Conservation (phyloP, 1,140 invertebrate genomes). For the Aphelenchoides besseyi region DNA sequence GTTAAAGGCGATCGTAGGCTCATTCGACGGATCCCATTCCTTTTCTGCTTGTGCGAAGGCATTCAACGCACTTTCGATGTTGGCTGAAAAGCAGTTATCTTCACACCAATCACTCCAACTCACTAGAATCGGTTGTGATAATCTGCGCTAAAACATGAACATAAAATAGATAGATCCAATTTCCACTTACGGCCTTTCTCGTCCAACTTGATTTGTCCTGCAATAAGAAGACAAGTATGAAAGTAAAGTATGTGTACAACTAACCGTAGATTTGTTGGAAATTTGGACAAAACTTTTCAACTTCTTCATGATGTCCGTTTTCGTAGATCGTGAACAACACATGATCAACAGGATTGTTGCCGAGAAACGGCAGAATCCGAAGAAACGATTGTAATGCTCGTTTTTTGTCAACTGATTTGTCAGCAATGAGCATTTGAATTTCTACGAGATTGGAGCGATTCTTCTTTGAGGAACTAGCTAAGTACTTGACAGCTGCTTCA, state of each 20-base stretch:
- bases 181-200: neutral
- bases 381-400: neutral
- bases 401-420: neutral
- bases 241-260: neutral
- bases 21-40: neutral
- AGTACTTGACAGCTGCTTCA: neutral
- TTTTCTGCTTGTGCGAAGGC: neutral
- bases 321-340: neutral
- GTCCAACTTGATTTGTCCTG: neutral
- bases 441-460: neutral
- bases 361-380: neutral
- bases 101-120: no score
- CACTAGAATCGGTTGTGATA: neutral
- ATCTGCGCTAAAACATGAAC: slow-evolving; percentile 10
- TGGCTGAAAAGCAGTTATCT: no score
- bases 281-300: neutral
- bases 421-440: neutral
- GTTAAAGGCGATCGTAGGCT: slow-evolving; percentile 2
- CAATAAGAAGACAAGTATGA: neutral
- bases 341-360: neutral
- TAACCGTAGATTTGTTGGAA: slow-evolving; percentile 12
- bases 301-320: neutral
- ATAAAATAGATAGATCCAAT: neutral
- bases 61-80: neutral
- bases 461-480: neutral